These are phyloP conservation scores for Stenodera caucasica DNA, from an alignment of 2,888 invertebrate species.

Conservation along the genomic window DNA sequence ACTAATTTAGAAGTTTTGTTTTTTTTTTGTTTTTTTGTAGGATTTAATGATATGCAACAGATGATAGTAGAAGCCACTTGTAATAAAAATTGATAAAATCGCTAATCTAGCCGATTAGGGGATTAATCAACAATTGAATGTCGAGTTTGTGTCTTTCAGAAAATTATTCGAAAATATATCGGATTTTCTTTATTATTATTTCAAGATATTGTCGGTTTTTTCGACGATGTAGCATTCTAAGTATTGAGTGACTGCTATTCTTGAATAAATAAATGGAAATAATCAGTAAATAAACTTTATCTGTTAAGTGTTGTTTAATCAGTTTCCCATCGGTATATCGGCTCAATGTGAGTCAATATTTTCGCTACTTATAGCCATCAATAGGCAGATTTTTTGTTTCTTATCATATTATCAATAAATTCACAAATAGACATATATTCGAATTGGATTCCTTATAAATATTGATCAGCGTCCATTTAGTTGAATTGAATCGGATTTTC, in stretches of 20 bases:
- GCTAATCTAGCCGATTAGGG: not conserved
- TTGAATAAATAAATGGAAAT: constrained; percentile 1
- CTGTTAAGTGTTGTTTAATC: not conserved
- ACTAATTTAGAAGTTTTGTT: constrained; percentile 35
- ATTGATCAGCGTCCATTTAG: no score
- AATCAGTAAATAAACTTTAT: not conserved
- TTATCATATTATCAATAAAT: no score
- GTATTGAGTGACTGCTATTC: not conserved
- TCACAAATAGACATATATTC: no score
- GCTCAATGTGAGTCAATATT: not conserved
- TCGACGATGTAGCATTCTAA: no score
- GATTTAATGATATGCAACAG: constrained; percentile 2
- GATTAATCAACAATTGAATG: not conserved
- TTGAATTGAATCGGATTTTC: no score
- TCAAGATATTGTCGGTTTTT: no score
- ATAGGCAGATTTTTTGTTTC: no score
- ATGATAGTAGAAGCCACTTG: not conserved
- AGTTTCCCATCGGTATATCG: not conserved
- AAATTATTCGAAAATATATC: no score
- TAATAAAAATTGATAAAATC: not conserved
- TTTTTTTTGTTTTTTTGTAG: not conserved
- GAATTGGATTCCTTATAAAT: no score
- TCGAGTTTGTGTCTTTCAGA: no score
- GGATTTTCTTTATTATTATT: no score
- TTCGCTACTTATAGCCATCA: not conserved